A percentile compares a stretch with the other conserved stretches of the same genome.
These are phyloP conservation scores for Hafferia zeledoni DNA, from an alignment of 2,797 vertebrate genomes.

Conservation along the genomic window DNA sequence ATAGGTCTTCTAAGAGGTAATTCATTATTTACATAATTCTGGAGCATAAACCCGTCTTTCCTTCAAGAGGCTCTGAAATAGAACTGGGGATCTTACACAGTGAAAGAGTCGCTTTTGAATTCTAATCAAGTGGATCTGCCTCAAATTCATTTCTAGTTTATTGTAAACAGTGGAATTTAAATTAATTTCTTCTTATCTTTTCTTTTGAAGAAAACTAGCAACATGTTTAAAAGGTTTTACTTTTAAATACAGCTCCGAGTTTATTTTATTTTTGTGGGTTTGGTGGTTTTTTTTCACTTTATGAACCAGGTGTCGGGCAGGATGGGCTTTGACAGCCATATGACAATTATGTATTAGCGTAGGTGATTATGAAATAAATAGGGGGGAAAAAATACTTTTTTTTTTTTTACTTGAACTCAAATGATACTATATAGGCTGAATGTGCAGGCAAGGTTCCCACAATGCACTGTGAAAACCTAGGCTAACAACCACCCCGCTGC, in stretches of 20 bases:
- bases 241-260: constrained; percentile 50
- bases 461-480: constrained; percentile 89
- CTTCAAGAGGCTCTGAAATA: constrained; percentile 67
- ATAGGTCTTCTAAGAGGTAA: constrained; percentile 74
- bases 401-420: constrained; percentile 78
- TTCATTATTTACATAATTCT: constrained; percentile 77
- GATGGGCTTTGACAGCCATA: constrained; percentile 47
- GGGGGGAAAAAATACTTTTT: neutral
- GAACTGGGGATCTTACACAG: constrained; percentile 41
- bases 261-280: neutral
- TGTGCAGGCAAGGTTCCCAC: constrained; percentile 84
- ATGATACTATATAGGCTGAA: constrained; percentile 83
- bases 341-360: constrained; percentile 26
- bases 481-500: constrained; percentile 88
- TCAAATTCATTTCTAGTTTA: constrained; percentile 65
- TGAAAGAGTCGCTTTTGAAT: constrained; percentile 64
- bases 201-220: constrained; percentile 65
- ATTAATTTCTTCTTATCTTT: constrained; percentile 72
- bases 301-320: neutral
- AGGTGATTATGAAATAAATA: constrained; percentile 73
- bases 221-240: constrained; percentile 36
- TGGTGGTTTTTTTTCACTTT: neutral
- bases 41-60: constrained; percentile 69
- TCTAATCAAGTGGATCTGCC: constrained; percentile 68
- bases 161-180: constrained; percentile 73